phyloP scores from a whole-genome alignment of 2,888 invertebrate genomes.

The Dichetophora obliterata region DNA sequence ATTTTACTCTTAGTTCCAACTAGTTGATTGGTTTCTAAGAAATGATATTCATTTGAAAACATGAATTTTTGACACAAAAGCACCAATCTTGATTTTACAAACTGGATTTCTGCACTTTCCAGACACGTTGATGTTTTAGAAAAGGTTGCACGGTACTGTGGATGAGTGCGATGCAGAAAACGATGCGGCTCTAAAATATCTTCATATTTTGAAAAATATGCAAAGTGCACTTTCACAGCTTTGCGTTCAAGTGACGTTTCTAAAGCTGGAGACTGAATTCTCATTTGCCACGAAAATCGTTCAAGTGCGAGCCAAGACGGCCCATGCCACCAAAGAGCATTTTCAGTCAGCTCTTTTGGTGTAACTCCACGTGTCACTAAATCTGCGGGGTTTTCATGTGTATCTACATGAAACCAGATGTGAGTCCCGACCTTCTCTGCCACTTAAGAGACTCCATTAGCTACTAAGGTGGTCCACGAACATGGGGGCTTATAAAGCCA shows the following conservation, averaged over 20 bases:
- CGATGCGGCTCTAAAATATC: not conserved
- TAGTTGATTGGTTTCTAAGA: not conserved
- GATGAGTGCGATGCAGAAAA: not conserved
- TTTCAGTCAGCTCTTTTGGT: not conserved
- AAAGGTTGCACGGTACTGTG: not conserved
- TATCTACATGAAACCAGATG: slow-evolving; percentile 9
- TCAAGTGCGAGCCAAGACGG: not conserved
- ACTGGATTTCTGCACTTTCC: not conserved
- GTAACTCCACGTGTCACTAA: slow-evolving; percentile 1
- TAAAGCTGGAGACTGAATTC: not conserved
- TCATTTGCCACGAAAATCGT: not conserved
- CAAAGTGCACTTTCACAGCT: not conserved
- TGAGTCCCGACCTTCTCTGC: not conserved
- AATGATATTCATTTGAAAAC: not conserved
- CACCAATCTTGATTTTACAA: not conserved
- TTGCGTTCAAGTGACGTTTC: not conserved
- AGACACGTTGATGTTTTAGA: not conserved
- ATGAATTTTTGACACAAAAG: not conserved
- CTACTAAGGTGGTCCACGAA: slow-evolving; percentile 25
- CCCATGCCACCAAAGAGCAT: slow-evolving; percentile 10
- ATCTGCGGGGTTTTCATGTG: not conserved
- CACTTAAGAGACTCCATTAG: slow-evolving; percentile 26
- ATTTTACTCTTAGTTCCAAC: not conserved
- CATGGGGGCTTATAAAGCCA: slow-evolving; percentile 22
- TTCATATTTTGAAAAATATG: not conserved